A percentile compares a stretch with the other conserved stretches of the same genome.
phyloP scores from a whole-genome alignment of 2,888 invertebrate genomes.

The Drosophila demipolita region DNA sequence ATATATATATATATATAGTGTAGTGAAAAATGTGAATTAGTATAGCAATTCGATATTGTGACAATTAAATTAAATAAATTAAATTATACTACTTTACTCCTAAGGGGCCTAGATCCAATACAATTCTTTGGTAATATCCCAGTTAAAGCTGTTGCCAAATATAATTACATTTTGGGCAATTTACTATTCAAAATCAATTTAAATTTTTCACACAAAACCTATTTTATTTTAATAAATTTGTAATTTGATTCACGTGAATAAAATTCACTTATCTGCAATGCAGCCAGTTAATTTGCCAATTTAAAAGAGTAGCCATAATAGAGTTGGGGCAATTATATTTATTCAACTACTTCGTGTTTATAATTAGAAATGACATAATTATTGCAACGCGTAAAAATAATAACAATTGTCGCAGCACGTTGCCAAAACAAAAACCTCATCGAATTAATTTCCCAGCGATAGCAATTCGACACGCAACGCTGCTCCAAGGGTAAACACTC shows the following conservation, averaged over 20 bases:
- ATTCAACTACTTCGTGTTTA: conserved; percentile 8
- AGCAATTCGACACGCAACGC: conserved; percentile 48
- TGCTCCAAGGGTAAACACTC: conserved; percentile 2
- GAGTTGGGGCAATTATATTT: conserved; percentile 11
- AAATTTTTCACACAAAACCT: no score
- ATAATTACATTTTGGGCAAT: no score
- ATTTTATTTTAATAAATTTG: background rate
- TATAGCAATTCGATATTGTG: no score
- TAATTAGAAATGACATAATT: conserved; percentile 24
- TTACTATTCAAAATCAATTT: background rate
- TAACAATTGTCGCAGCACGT: conserved; percentile 22
- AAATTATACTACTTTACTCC: no score
- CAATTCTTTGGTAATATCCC: background rate
- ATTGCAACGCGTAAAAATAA: background rate
- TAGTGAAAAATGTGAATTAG: no score
- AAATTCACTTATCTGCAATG: background rate
- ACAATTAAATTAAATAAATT: no score
- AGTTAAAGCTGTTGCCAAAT: background rate
- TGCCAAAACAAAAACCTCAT: conserved; percentile 3
- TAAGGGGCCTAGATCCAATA: background rate
- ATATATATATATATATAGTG: no score
- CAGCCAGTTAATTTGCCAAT: conserved; percentile 13
- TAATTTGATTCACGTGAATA: conserved; percentile 35
- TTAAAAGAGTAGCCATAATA: conserved; percentile 4
- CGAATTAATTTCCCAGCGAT: conserved; percentile 22